Evolutionary conservation across 2,797 vertebrate species (phyloP).

Genomic region (Sebastes steindachneri): DNA sequence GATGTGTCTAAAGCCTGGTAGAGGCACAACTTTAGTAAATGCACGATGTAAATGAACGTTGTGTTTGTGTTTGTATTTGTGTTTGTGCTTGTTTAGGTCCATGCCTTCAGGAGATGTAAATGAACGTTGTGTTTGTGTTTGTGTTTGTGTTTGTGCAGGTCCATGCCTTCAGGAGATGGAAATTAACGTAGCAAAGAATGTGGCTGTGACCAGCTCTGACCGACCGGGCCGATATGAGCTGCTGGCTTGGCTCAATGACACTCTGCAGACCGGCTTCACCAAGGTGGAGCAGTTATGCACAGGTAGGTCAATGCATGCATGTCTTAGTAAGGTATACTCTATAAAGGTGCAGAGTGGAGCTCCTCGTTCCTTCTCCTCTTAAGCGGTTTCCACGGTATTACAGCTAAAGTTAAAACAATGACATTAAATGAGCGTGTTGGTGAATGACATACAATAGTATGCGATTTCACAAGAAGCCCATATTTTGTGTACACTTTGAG

Average conservation of each 20-base stretch:
- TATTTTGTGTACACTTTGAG: not conserved
- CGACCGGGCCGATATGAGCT: conserved; percentile 12
- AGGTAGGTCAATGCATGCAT: conserved; percentile 45
- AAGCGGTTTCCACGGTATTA: too few species aligned
- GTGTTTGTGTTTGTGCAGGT: conserved; percentile 11
- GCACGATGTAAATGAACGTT: not conserved
- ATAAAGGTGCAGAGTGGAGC: too few species aligned
- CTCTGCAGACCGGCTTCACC: conserved; percentile 60
- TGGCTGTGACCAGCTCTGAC: not conserved
- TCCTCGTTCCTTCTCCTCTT: too few species aligned
- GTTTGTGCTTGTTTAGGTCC: not conserved
- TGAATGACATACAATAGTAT: too few species aligned
- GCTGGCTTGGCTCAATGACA: conserved; percentile 73
- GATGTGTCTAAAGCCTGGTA: not conserved
- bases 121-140: not conserved
- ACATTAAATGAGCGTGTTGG: too few species aligned
- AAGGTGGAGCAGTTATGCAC: conserved; percentile 65
- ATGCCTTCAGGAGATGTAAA: not conserved
- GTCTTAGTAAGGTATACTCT: too few species aligned
- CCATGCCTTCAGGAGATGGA: conserved; percentile 37
- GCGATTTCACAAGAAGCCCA: too few species aligned
- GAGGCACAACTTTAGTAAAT: not conserved
- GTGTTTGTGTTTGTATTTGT: conserved; percentile 1
- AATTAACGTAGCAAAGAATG: conserved; percentile 23
- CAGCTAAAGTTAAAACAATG: too few species aligned